A percentile compares a stretch with the other conserved stretches of the same genome.
These are phyloP conservation scores for Sarcoramphus papa DNA, from an alignment of 2,797 vertebrate species.

Conservation along the genomic window DNA sequence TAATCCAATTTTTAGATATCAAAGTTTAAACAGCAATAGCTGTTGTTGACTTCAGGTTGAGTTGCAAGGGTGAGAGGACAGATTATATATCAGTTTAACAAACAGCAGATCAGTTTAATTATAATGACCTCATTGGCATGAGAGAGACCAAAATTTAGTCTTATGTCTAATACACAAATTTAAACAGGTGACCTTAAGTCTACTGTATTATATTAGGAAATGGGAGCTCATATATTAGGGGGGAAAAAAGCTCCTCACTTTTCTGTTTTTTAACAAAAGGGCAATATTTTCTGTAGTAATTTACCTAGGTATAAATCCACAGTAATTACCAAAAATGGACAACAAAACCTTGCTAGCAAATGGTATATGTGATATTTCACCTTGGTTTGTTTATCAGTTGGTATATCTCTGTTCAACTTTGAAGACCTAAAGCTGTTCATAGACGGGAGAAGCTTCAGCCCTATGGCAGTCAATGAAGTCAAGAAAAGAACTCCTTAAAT, in stretches of 20 bases:
- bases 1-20: neutral
- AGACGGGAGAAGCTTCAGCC: neutral
- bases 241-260: neutral
- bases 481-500: neutral
- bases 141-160: neutral
- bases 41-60: neutral
- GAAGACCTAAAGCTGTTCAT: neutral
- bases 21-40: neutral
- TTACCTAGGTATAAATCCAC: neutral
- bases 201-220: neutral
- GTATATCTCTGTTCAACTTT: neutral
- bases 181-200: neutral
- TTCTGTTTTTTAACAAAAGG: neutral
- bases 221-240: neutral
- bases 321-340: neutral
- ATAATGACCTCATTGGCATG: neutral
- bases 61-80: neutral
- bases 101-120: neutral
- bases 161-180: neutral
- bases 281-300: neutral
- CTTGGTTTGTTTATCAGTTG: neutral
- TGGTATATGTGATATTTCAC: neutral
- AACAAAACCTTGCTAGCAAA: neutral
- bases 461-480: neutral
- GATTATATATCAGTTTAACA: neutral